Percentiles rank a stretch among this genome's conserved stretches.
Evolutionary conservation across 2,888 invertebrate genomes (phyloP).

Genomic region (Hirtodrosophila confusa): DNA sequence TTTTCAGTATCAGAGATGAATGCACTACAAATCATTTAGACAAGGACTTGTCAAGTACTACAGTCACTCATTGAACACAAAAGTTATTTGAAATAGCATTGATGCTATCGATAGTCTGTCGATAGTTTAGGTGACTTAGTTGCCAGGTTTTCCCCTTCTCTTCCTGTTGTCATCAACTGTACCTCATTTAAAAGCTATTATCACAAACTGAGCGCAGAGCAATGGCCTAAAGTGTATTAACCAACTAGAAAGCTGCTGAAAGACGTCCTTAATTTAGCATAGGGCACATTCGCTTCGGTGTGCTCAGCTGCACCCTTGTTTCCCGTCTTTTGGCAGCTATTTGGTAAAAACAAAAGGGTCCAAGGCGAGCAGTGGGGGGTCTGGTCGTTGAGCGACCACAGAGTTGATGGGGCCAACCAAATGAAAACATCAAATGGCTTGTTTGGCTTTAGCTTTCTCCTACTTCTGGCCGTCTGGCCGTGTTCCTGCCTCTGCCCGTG

Average conservation of each 20-base stretch:
- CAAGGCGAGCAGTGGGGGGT: conserved; percentile 32
- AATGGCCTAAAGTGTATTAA: background rate
- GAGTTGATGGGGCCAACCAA: conserved; percentile 64
- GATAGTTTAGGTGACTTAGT: too few species aligned
- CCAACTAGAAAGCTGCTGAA: background rate
- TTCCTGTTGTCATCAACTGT: too few species aligned
- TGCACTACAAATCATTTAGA: too few species aligned
- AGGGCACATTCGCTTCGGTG: conserved; percentile 45
- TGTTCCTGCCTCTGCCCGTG: background rate
- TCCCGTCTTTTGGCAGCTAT: conserved; percentile 38
- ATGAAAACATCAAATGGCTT: conserved; percentile 77
- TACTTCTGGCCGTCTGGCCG: conserved; percentile 1
- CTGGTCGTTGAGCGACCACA: conserved; percentile 54
- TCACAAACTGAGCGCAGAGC: too few species aligned
- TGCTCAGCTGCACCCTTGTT: conserved; percentile 41
- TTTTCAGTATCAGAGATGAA: too few species aligned
- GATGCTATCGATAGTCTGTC: too few species aligned
- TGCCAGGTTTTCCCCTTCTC: too few species aligned
- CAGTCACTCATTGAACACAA: too few species aligned
- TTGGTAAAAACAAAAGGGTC: conserved; percentile 53
- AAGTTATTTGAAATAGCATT: too few species aligned
- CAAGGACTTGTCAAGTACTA: too few species aligned
- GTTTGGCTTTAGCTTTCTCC: conserved; percentile 51
- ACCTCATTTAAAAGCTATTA: too few species aligned
- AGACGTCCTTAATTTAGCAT: background rate